Evolutionary conservation across 2,113 vertebrate species (phyloP).

Genomic region (Protobothrops flavoviridis): DNA sequence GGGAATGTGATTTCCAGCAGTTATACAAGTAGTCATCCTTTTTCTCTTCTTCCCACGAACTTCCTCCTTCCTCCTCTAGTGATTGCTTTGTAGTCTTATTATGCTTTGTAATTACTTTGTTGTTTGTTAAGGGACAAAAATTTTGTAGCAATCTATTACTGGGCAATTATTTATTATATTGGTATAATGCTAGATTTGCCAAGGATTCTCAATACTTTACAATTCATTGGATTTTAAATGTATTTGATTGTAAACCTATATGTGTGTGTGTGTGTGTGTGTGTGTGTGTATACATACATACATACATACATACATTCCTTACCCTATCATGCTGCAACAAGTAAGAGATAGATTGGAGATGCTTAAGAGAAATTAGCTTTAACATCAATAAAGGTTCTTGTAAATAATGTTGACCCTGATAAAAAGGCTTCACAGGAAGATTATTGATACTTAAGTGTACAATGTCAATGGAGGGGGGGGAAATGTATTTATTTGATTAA

Average conservation of each 20-base stretch:
- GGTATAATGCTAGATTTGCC: background rate
- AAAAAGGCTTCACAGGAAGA: background rate
- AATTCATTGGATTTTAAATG: background rate
- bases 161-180: background rate
- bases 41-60: background rate
- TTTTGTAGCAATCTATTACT: conserved; percentile 44
- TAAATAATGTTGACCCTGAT: conserved; percentile 44
- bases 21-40: conserved; percentile 39
- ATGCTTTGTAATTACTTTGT: conserved; percentile 56
- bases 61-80: conserved; percentile 19
- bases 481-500: background rate
- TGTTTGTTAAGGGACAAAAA: conserved; percentile 57
- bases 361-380: background rate
- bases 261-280: too few species aligned
- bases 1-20: conserved; percentile 47
- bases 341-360: conserved; percentile 33
- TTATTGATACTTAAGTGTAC: background rate
- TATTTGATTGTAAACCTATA: conserved; percentile 16
- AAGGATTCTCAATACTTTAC: background rate
- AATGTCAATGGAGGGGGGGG: background rate
- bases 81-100: conserved; percentile 35
- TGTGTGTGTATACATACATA: too few species aligned
- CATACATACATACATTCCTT: background rate
- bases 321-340: conserved; percentile 7
- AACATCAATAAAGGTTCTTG: background rate